Evolutionary conservation across 2,113 vertebrate genomes (phyloP), one percentile per base, ranked within the genome.

Genomic region (Vireo altiloquus): DNA sequence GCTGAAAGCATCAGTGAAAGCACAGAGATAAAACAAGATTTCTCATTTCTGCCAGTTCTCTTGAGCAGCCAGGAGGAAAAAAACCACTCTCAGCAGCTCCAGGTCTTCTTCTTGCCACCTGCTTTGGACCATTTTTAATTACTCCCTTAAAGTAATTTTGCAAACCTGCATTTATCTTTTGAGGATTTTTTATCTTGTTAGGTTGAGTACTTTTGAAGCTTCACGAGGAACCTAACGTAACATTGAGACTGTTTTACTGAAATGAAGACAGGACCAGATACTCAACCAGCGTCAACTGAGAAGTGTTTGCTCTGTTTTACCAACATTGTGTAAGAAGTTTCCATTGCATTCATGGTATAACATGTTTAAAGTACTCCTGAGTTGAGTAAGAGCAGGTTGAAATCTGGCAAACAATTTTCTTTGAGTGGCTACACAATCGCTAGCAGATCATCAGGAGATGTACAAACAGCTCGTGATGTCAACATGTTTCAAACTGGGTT

Each of bases 41-140:
- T 37, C 16, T n/a, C 2, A 3, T 22, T 87, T 75, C 14, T 68
- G 17, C n/a, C 0, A 4, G 8, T 7, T 25, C 46, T 4, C 0
- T 37, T 61, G 37, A 19, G 68, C 50, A 69, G 30, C 28, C 37
- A 5, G n/a, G 52, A 68, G 4, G 21, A 47, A 24, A 57, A 57
- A 17, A 25, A 28, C 1, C 40, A 30, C 21, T 17, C n/a, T 49
- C 60, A 44, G 20, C 8, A 44, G 25, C 8, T 59, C 66, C 18
- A 7, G 33, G 30, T 49, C 24, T 57, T 65, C 35, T 9, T 46
- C 68, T 30, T 81, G 13, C 15, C 42, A 44, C 44, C 28, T 44
- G 22, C 14, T 14, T 10, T 18, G 16, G 3, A 40, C 23, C 2
- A 0, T 18, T 77, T 37, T 49, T 24, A 8, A 4, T 61, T 63